Conservation (phyloP, 2,888 invertebrate genomes). For the Gryllus longicercus region DNA sequence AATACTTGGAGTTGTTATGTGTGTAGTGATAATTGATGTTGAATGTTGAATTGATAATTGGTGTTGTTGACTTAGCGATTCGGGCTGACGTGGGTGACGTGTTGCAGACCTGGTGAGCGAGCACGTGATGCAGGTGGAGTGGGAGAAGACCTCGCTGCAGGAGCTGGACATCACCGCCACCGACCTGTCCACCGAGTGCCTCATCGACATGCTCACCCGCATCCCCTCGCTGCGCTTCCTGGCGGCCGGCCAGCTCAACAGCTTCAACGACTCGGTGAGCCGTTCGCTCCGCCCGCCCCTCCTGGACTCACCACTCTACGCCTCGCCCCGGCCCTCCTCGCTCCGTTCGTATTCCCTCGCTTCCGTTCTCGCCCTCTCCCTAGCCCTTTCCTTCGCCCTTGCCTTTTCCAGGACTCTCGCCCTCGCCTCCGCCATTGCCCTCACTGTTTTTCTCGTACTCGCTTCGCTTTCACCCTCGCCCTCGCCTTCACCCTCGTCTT, state of each 20-base stretch:
- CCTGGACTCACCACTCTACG: too few species aligned
- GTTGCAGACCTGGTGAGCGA: slow-evolving; percentile 80
- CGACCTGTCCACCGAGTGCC: slow-evolving; percentile 88
- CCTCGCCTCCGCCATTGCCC: too few species aligned
- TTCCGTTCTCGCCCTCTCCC: neutral
- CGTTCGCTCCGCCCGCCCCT: neutral
- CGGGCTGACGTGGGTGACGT: neutral
- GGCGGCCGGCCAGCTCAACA: slow-evolving; percentile 95
- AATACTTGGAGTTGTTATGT: too few species aligned
- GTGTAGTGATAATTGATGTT: too few species aligned
- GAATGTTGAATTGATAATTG: too few species aligned
- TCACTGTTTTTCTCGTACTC: too few species aligned
- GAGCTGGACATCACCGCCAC: slow-evolving; percentile 97
- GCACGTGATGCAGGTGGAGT: slow-evolving; percentile 92
- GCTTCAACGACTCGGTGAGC: slow-evolving; percentile 84
- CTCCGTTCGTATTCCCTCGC: neutral
- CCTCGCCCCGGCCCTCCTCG: neutral
- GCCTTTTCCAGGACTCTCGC: too few species aligned
- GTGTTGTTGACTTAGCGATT: too few species aligned
- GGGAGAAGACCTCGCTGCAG: slow-evolving; percentile 92
- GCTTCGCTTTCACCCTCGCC: too few species aligned
- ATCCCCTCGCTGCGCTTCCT: slow-evolving; percentile 83
- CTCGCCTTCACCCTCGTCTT: too few species aligned
- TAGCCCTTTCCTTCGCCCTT: neutral
- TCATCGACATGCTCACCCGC: slow-evolving; percentile 86